Conservation (phyloP, 2,113 vertebrate species). For the Xerus inauris region DNA sequence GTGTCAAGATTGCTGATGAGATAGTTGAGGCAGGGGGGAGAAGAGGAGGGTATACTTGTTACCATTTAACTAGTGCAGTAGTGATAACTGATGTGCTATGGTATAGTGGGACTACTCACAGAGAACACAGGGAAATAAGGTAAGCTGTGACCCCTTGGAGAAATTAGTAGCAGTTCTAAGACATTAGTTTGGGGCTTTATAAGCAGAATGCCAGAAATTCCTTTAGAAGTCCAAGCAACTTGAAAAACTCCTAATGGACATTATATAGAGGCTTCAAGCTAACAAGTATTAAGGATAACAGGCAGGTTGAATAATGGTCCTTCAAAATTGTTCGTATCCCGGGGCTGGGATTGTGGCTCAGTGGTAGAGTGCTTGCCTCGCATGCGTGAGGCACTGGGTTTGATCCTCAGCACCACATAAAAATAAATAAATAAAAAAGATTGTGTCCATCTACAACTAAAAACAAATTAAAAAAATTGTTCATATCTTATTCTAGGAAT, state of each 20-base stretch:
- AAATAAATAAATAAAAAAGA: too few relatives aligned
- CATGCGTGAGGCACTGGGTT: too few relatives aligned
- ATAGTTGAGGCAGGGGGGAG: neutral
- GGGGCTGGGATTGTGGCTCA: too few relatives aligned
- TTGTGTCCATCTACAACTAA: too few relatives aligned
- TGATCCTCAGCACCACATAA: too few relatives aligned
- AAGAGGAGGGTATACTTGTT: neutral
- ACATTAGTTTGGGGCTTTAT: neutral
- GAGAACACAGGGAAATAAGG: neutral
- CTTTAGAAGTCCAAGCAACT: neutral
- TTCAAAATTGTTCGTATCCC: neutral
- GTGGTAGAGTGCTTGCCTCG: too few relatives aligned
- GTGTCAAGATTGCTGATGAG: neutral
- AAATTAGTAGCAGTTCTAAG: neutral
- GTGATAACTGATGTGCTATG: neutral
- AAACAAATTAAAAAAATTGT: too few relatives aligned
- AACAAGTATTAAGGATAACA: neutral
- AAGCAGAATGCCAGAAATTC: neutral
- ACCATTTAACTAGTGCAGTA: neutral
- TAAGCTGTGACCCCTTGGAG: neutral
- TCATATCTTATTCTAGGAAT: neutral
- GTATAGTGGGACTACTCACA: neutral
- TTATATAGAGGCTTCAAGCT: neutral
- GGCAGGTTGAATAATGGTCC: neutral
- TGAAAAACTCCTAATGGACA: neutral